A percentile compares a stretch with the other conserved stretches of the same genome.
Conservation (phyloP, 2,113 vertebrate genomes). For the Hippocampus comes region DNA sequence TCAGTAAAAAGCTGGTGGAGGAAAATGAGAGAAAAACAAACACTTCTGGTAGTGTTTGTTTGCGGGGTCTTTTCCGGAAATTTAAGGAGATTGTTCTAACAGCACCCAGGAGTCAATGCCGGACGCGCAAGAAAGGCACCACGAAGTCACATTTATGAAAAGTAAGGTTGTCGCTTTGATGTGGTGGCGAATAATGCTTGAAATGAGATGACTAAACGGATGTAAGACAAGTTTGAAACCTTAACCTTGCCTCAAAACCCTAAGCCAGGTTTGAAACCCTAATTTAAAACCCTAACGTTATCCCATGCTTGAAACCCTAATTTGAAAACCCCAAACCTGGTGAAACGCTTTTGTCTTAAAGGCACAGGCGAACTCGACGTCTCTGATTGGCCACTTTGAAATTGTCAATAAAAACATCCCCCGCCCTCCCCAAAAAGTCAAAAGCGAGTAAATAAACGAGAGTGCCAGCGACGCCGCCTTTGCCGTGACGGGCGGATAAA, state of each 20-base stretch:
- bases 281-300: too few species aligned
- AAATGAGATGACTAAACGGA: background rate
- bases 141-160: background rate
- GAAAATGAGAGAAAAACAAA: background rate
- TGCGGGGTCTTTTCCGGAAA: background rate
- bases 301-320: too few species aligned
- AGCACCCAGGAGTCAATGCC: background rate
- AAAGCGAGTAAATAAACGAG: background rate
- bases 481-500: background rate
- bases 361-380: too few species aligned
- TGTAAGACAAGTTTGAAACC: background rate
- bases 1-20: background rate
- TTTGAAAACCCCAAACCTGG: too few species aligned
- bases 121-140: background rate
- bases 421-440: background rate
- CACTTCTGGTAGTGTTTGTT: background rate
- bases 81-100: background rate
- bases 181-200: background rate
- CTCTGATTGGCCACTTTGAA: too few species aligned
- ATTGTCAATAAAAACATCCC: too few species aligned
- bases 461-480: background rate
- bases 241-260: background rate
- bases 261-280: too few species aligned
- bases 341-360: too few species aligned
- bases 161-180: background rate